Evolutionary conservation across 2,888 invertebrate genomes (phyloP).

Genomic region (Palloptera scutellata): DNA sequence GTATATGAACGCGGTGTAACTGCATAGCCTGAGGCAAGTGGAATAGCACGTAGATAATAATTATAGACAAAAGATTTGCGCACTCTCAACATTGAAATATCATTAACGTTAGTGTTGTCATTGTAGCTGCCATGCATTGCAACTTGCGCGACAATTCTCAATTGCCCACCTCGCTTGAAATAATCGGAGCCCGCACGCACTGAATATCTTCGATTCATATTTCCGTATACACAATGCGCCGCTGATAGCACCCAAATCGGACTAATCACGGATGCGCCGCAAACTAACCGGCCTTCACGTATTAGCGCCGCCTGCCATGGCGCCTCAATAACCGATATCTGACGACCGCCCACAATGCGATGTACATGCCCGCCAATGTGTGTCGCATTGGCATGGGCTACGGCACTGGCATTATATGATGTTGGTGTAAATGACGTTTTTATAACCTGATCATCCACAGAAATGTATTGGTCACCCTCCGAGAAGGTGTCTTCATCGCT

Average conservation of each 20-base stretch:
- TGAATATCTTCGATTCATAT: background rate
- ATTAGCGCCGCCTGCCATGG: conserved; percentile 24
- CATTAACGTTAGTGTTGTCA: background rate
- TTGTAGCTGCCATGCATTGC: conserved; percentile 12
- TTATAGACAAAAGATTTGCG: conserved; percentile 5
- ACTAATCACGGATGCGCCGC: conserved; percentile 23
- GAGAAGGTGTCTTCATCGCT: too few species aligned
- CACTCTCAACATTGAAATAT: conserved; percentile 17
- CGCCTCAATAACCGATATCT: conserved; percentile 18
- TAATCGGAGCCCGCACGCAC: conserved; percentile 20
- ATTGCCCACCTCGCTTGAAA: conserved; percentile 21
- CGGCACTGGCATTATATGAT: too few species aligned
- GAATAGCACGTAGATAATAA: conserved; percentile 11
- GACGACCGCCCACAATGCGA: conserved; percentile 26
- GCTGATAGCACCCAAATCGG: conserved; percentile 24
- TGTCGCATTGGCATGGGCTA: too few species aligned
- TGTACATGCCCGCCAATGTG: background rate
- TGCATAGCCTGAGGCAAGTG: background rate
- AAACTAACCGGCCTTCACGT: conserved; percentile 9
- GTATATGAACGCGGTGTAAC: background rate
- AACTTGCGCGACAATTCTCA: conserved; percentile 12
- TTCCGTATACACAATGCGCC: conserved; percentile 25
- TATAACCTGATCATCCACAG: too few species aligned
- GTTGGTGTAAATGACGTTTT: too few species aligned
- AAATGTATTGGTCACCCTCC: too few species aligned